These are phyloP conservation scores for Bombus balteatus DNA, from an alignment of 1,140 invertebrate genomes.

Conservation along the genomic window DNA sequence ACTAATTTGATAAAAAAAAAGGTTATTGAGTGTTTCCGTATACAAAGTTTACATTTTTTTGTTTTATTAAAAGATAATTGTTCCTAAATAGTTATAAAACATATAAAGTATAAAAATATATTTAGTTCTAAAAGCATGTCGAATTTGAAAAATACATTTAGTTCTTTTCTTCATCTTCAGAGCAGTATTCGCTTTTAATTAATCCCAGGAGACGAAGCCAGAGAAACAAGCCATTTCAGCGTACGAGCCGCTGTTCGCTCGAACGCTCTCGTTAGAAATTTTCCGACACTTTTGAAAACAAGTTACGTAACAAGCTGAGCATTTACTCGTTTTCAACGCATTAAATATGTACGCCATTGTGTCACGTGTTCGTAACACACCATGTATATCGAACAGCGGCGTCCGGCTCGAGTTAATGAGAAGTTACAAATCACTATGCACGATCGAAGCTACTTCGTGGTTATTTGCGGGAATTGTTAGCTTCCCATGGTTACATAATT, in stretches of 20 bases:
- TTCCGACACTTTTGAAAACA: not conserved
- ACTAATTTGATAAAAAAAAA: no score
- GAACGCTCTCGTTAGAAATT: not conserved
- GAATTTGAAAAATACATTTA: not conserved
- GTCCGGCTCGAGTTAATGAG: conserved; percentile 5
- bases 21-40: no score
- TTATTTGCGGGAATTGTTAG: not conserved
- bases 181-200: not conserved
- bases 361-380: not conserved
- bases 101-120: no score
- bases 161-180: not conserved
- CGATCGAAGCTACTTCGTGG: not conserved
- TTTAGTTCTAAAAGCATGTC: not conserved
- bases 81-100: no score
- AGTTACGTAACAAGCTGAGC: not conserved
- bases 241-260: not conserved
- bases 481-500: not conserved
- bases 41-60: no score
- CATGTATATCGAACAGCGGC: not conserved
- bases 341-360: not conserved
- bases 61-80: no score
- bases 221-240: not conserved
- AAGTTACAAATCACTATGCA: not conserved
- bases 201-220: not conserved
- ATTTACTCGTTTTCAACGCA: not conserved